Base-by-base conservation (phyloP, 2,113 vertebrate species). In the Regulus satrapa region DNA sequence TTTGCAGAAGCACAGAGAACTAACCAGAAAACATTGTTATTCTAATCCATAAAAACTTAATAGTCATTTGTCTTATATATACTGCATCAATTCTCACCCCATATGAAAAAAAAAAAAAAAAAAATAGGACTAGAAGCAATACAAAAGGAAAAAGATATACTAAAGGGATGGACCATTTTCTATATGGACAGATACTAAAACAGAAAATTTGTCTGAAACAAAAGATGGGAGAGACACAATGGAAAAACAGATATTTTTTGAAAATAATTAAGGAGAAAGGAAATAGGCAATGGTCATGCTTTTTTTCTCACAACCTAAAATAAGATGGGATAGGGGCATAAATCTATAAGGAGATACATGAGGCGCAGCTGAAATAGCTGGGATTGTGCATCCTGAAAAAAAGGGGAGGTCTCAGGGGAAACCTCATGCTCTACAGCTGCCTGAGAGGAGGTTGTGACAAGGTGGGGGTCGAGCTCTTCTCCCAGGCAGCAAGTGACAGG, bases 141-240 rank as follows among this genome's bases (percentile, higher is more conserved):
- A 45, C 3, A 52, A 77, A 94, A 88, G 14, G 2, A 14, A 36
- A 32, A 43, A 16, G 68, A 69, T 2, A 19, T 14, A 23, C 14
- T 25, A 7, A 68, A 83, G 38, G 74, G 12, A 31, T 34, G 4
- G 10, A 20, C 3, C 2, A 5, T 55, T 40, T 85, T 52, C 41
- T 86, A 3, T 62, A 49, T 15, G 15, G 19, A 28, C 14, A 74
- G 26, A 15, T 34, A 77, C 10, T 52, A 54, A 54, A 91, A 62
- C 23, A 54, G 43, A 62, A 49, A 12, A 40, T 61, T 45, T 79
- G 20, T 43, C 63, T 58, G 34, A n/a, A 83, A 77, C 36, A 86
- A 51, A 66, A 45, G 9, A 7, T 31, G 3, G 8, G 4, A 5
- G 7, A 81, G 15, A 49, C 36, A 55, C 0, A 3, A 15, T 8